Evolutionary conservation across 1,140 invertebrate genomes (phyloP), one percentile per base, ranked within the genome.

Genomic region (Pectinophora gossypiella): DNA sequence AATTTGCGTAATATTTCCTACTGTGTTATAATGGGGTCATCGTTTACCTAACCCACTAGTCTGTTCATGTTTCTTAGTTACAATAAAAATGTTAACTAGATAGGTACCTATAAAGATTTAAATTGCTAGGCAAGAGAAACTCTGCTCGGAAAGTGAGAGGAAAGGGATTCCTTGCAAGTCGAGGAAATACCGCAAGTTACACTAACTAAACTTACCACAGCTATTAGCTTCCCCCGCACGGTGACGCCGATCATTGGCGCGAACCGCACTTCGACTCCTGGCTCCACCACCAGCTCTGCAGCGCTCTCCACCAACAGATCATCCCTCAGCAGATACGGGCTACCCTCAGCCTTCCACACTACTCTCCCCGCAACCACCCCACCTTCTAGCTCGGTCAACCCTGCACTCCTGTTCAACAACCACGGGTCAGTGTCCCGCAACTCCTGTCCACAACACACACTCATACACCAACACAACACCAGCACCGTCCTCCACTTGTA

Each of bases 211-310:
- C 91, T 93, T 91, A 98, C 97, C 91, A 95, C 90, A 22, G 96
- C 96, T 48, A 91, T 92, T 4, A 99, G 87, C 60, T 93, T 91
- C 61, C 97, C 97, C 68, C 93, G 91, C 15, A 99, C 94, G 22
- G 95, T 97, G 61, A 99, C 94, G 47, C 97, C 97, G 65, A 96
- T 92, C 88, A 96, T 96, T 1, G 96, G 94, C 3, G 93, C 92
- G 85, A 99, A 97, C 45, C 92, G 89, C 9, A 99, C 87, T 64
- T 93, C 92, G 0, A 97, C 95, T 0, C 97, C 97, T 0, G 97
- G 91, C 68, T 97, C 94, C 36, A 99, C 91, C 19, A 93, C 88
- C 40, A 98, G 87, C 68, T 94, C 91, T 0, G 92, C 94, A 47
- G 91, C 90, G 35, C 89, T 85, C 59, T 95, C 93, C 19, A 98